These are phyloP conservation scores for Drosophila pseudoananassae DNA, from an alignment of 1,140 invertebrate species.

Conservation along the genomic window DNA sequence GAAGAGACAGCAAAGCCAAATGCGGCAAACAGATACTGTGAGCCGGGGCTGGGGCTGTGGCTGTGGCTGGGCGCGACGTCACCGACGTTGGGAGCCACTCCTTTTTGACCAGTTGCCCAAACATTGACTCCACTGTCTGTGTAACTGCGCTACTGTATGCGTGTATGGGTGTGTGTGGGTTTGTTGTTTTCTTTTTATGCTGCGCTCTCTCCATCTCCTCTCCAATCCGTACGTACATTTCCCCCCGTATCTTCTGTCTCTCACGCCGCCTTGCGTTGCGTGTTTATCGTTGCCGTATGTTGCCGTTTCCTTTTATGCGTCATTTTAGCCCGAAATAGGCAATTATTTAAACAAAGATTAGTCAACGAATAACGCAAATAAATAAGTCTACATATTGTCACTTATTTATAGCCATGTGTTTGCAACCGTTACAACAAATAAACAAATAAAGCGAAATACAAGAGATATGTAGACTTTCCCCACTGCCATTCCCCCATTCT, in stretches of 20 bases:
- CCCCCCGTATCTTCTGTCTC: constrained; percentile 3
- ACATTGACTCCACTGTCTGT: constrained; percentile 37
- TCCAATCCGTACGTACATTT: constrained; percentile 7
- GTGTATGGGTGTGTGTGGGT: constrained; percentile 5
- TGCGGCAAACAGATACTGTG: constrained; percentile 16
- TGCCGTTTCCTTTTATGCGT: constrained; percentile 61
- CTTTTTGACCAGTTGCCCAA: constrained; percentile 58
- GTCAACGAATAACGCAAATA: constrained; percentile 62
- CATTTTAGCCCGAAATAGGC: constrained; percentile 67
- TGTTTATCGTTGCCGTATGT: constrained; percentile 38
- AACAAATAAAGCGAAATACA: constrained; percentile 10
- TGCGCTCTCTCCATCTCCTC: constrained; percentile 27
- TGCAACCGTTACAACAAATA: constrained; percentile 39
- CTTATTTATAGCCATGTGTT: constrained; percentile 58
- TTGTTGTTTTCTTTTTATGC: constrained; percentile 65
- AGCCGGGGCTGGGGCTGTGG: neutral
- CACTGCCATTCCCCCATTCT: constrained; percentile 18
- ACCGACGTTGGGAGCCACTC: constrained; percentile 62
- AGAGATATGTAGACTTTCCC: constrained; percentile 4
- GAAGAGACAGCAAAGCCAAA: constrained; percentile 36
- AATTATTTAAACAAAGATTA: constrained; percentile 77
- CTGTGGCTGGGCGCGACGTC: constrained; percentile 55
- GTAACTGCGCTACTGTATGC: neutral
- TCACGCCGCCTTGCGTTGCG: constrained; percentile 16
- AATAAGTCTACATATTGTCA: constrained; percentile 54